Evolutionary conservation across 1,140 invertebrate species (phyloP).

Genomic region (Rhynchophorus ferrugineus): DNA sequence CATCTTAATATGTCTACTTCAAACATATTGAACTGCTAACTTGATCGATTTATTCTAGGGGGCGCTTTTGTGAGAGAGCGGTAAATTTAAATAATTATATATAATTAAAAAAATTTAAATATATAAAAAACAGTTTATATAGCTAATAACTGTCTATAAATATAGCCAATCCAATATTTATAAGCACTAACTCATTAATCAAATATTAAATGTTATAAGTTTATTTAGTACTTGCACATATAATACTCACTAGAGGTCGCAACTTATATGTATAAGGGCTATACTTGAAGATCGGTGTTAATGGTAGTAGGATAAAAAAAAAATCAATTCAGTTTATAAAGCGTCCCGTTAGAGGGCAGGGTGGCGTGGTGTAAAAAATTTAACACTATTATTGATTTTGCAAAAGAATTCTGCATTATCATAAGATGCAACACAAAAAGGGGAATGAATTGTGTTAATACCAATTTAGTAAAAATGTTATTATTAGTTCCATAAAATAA

Average conservation of each 20-base stretch:
- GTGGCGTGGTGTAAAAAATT: conserved; percentile 12
- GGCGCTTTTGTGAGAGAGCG: conserved; percentile 5
- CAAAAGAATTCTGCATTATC: conserved; percentile 9
- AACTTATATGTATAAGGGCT: too few relatives aligned
- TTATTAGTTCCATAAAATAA: too few relatives aligned
- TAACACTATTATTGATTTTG: conserved; percentile 4
- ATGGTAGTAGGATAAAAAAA: too few relatives aligned
- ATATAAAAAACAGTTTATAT: not conserved
- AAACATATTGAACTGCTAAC: conserved; percentile 33
- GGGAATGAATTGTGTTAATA: too few relatives aligned
- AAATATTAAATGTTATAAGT: too few relatives aligned
- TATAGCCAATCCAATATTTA: too few relatives aligned
- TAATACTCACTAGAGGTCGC: not conserved
- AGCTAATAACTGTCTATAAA: not conserved
- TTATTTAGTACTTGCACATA: too few relatives aligned
- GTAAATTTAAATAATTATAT: conserved; percentile 7
- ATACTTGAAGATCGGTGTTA: too few relatives aligned
- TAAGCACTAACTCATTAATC: too few relatives aligned
- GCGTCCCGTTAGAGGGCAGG: conserved; percentile 18
- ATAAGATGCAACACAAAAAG: too few relatives aligned
- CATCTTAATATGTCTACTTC: conserved; percentile 36
- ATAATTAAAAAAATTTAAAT: not conserved
- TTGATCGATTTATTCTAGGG: conserved; percentile 3
- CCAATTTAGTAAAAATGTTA: too few relatives aligned
- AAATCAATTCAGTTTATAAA: conserved; percentile 13